Base-by-base conservation (phyloP, 2,113 vertebrate species). In the Gymnogyps californianus region DNA sequence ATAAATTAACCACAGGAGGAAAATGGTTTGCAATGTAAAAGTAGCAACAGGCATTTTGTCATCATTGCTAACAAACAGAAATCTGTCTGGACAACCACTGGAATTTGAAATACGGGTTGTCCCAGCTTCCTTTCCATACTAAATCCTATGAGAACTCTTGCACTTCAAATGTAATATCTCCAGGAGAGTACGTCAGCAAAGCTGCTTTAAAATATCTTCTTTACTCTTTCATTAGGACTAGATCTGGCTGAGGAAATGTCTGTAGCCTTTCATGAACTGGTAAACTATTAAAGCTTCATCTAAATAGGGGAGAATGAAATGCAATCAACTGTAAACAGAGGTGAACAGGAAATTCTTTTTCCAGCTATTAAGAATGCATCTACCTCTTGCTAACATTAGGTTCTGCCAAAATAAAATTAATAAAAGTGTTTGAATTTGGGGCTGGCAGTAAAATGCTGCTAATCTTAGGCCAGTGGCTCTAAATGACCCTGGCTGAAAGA, bases 11-110 rank as follows among this genome's bases (percentile, higher is more conserved):
- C 95, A 87, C 83, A 58, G 49, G 26, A 89, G 24, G 36, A 96
- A 94, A 94, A 83, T 58, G 31, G 52, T 66, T 97, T 93, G 62
- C 65, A 51, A 49, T 36, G 38, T 79, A 96, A 92, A 97, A 93
- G 83, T 92, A 96, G 87, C 58, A 96, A 89, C 70, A 85, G n/a
- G n/a, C 32, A 54, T 95, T 96, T 97, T 97, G 87, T 95, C 89
- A 62, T 89, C 49, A 49, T 57, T 67, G 54, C 44, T 95, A 91
- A 95, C 76, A 97, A 91, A 93, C 10, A 89, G 76, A 95, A 95
- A 88, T 81, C 59, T 96, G 83, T 96, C 80, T 85, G 74, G 31
- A 44, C 34, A 92, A 13, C 94, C 95, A 96, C 95, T 85, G 89
- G 92, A 76, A 91, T 96, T 46, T 89, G 57, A 71, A 96, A 76